phyloP scores from a whole-genome alignment of 2,113 vertebrate genomes.

The Pteropus alecto region DNA sequence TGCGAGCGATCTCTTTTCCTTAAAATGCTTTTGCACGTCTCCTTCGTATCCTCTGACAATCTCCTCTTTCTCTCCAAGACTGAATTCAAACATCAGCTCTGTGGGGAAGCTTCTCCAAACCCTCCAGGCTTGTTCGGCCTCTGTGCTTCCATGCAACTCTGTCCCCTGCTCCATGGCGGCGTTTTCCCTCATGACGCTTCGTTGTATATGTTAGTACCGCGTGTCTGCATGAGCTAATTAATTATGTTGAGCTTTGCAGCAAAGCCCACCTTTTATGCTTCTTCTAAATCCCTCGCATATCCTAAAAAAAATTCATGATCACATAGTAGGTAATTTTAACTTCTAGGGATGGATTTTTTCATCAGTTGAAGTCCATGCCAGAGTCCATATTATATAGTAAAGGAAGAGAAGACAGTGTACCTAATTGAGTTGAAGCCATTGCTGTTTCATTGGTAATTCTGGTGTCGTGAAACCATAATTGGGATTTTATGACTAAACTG shows the following conservation, averaged over 20 bases:
- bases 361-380: neutral
- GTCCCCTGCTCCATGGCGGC: too few species aligned
- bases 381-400: neutral
- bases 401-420: neutral
- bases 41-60: neutral
- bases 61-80: neutral
- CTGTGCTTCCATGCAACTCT: neutral
- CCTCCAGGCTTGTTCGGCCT: neutral
- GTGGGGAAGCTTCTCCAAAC: neutral
- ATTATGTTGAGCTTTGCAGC: neutral
- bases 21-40: neutral
- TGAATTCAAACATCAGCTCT: neutral
- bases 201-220: neutral
- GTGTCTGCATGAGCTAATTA: neutral
- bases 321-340: neutral
- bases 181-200: neutral
- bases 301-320: neutral
- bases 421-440: neutral
- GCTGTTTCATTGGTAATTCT: neutral
- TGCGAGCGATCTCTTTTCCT: neutral
- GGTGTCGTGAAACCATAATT: constrained; percentile 2
- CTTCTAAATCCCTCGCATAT: neutral
- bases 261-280: neutral
- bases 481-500: constrained; percentile 13
- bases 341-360: neutral